These are phyloP conservation scores for Tuta absoluta DNA, from an alignment of 2,888 invertebrate genomes.

Conservation along the genomic window DNA sequence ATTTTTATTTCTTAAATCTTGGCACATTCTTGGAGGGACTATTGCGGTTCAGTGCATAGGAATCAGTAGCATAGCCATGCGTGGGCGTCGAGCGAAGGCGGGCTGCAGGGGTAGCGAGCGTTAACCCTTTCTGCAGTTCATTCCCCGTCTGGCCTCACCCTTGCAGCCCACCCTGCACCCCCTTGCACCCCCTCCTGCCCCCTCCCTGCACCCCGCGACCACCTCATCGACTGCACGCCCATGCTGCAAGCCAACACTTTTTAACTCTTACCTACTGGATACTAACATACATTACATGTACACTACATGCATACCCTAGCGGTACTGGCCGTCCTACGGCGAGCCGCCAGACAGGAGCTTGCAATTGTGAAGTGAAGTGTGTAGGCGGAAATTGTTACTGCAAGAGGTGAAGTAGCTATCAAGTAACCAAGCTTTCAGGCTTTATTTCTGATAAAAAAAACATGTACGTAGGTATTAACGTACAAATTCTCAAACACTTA, in stretches of 20 bases:
- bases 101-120: slow-evolving; percentile 80
- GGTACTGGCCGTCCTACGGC: not conserved
- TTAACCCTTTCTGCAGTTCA: slow-evolving; percentile 83
- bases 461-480: no score
- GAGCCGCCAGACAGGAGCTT: slow-evolving; percentile 3
- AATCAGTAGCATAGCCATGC: slow-evolving; percentile 42
- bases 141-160: slow-evolving; percentile 83
- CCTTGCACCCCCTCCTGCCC: slow-evolving; percentile 54
- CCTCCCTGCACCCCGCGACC: slow-evolving; percentile 53
- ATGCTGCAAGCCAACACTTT: slow-evolving; percentile 67
- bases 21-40: slow-evolving; percentile 14
- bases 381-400: not conserved
- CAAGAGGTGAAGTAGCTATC: not conserved
- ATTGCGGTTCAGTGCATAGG: slow-evolving; percentile 42
- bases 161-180: slow-evolving; percentile 56
- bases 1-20: slow-evolving; percentile 4
- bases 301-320: not conserved
- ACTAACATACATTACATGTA: not conserved
- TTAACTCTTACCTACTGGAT: slow-evolving; percentile 39
- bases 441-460: not conserved
- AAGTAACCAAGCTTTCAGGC: not conserved
- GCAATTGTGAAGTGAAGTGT: slow-evolving; percentile 5
- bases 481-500: no score
- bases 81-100: slow-evolving; percentile 71
- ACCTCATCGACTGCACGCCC: slow-evolving; percentile 64